Percentiles rank a stretch among this genome's conserved stretches.
Evolutionary conservation across 2,113 vertebrate species (phyloP).

Genomic region (Chamaea fasciata): DNA sequence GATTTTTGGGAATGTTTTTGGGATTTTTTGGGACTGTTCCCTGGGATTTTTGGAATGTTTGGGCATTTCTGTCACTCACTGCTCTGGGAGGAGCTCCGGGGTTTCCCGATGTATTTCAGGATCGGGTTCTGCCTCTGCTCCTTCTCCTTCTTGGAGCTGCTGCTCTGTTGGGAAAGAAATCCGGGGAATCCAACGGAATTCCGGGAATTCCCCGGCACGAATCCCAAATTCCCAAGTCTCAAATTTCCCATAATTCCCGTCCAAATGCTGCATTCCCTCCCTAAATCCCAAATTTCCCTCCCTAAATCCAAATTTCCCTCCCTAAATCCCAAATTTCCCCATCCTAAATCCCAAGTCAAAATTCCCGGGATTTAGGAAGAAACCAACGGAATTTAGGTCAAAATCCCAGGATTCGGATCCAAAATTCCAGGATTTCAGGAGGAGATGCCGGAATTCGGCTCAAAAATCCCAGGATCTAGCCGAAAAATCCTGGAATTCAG

Average conservation of each 20-base stretch:
- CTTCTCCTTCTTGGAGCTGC: constrained; percentile 82
- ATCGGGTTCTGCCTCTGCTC: constrained; percentile 87
- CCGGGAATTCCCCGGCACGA: no score
- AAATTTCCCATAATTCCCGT: no score
- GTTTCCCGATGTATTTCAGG: constrained; percentile 93
- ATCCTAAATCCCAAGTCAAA: neutral
- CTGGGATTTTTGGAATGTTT: no score
- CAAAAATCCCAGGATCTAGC: no score
- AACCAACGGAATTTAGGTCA: no score
- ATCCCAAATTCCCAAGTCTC: neutral
- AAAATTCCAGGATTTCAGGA: no score
- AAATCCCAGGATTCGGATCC: no score
- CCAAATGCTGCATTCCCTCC: neutral
- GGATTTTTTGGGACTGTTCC: no score
- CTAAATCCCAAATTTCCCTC: neutral
- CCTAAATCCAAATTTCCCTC: no score
- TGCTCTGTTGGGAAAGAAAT: constrained; percentile 70
- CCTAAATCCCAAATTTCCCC: neutral
- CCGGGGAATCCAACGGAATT: neutral
- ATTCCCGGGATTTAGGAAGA: no score
- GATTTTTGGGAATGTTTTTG: no score
- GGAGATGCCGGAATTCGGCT: no score
- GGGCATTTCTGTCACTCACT: constrained; percentile 72
- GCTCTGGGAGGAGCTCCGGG: constrained; percentile 84
- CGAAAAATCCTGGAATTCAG: neutral